Conservation (phyloP, 2,888 invertebrate genomes). For the Pantelozetes paolii region DNA sequence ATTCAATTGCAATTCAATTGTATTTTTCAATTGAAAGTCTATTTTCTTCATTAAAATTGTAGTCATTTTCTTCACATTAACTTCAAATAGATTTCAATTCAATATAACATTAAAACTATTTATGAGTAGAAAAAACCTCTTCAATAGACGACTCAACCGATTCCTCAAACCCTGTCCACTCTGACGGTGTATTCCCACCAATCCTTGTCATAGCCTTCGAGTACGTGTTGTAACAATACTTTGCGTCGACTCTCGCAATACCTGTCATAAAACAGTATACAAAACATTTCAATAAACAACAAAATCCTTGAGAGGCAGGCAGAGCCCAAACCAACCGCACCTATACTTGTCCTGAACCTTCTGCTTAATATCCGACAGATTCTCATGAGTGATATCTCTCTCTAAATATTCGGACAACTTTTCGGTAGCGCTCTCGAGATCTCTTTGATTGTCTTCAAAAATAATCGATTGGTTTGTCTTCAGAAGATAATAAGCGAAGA, state of each 20-base stretch:
- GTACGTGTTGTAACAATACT: conserved; percentile 91
- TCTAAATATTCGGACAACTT: conserved; percentile 95
- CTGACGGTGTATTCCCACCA: conserved; percentile 56
- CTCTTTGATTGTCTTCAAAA: conserved; percentile 97
- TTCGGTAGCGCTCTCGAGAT: conserved; percentile 95
- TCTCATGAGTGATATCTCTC: conserved; percentile 93
- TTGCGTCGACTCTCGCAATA: conserved; percentile 97
- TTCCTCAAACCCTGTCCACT: conserved; percentile 23
- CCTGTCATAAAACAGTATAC: conserved; percentile 58
- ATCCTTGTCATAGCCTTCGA: conserved; percentile 97
- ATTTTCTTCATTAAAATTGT: too few relatives aligned
- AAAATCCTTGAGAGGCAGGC: too few relatives aligned
- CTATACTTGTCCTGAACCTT: conserved; percentile 97
- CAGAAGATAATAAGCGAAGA: conserved; percentile 95
- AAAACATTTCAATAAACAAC: conserved; percentile 3
- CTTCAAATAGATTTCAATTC: too few relatives aligned
- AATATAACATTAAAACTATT: too few relatives aligned
- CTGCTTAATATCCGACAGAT: conserved; percentile 94
- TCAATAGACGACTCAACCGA: too few relatives aligned
- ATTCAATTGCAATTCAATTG: too few relatives aligned
- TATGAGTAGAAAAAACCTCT: too few relatives aligned
- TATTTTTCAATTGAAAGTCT: too few relatives aligned
- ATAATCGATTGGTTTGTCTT: conserved; percentile 98
- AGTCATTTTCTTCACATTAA: too few relatives aligned
- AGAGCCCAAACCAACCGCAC: too few relatives aligned